Evolutionary conservation across 2,888 invertebrate species (phyloP), one percentile per base, ranked within the genome.

Genomic region (Malthinus seriepunctatus): DNA sequence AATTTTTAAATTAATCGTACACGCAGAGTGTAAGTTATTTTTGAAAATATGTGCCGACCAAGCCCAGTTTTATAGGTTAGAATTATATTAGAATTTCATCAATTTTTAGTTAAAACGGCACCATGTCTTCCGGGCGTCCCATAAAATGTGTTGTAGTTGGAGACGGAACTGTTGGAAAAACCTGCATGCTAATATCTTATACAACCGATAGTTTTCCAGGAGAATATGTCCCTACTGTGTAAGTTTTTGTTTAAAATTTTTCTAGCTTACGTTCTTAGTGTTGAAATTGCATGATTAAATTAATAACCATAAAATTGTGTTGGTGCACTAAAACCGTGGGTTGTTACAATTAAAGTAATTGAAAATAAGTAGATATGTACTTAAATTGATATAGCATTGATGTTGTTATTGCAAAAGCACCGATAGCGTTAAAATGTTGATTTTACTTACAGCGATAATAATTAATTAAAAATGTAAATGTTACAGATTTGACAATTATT

Each of bases 401-500:
- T 1, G 15, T 33, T 49, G 33, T 6, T 49, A 35, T 49, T 49
- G 10, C 7, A n/a, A 7, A 3, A 11, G 10, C 32, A n/a, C 9
- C 4, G 15, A 45, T 44, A 10, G 9, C 11, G 35, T 10, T 10
- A 35, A 35, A 35, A 35, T 1, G 10, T 35, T 8, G 37, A 37
- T 11, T 37, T 4, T 37, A 2, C 2, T 11, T 11, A 12, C 8
- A 37, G 5, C 23, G 3, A 23, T 23, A 5, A 23, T 23, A 5
- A 23, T 5, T 23, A 23, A 23, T 23, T 23, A 3, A 23, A 23
- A 23, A 23, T 5, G 23, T 23, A 23, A 23, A 23, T 48, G 35
- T 77, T 76, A 14, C 76, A 95, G 97, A 72, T 98, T 98, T 82
- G 98, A 98, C 80, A 98, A 98, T 82, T 98, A 98, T 79, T 97